Conservation (phyloP, 2,797 vertebrate genomes). For the Neopelma chrysocephalum region DNA sequence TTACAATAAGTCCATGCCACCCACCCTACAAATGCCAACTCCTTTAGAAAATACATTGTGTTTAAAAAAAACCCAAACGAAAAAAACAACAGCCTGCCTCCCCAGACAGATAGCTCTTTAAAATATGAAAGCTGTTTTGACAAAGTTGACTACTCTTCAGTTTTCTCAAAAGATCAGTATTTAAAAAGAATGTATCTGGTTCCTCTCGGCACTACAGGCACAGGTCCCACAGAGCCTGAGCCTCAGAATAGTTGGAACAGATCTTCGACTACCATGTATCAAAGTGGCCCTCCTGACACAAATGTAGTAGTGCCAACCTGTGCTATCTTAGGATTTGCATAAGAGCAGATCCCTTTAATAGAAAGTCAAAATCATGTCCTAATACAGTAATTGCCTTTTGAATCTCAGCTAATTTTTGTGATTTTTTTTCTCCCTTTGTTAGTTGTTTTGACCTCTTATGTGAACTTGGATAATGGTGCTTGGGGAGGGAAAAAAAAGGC, state of each 20-base stretch:
- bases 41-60: not conserved
- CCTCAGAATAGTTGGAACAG: not conserved
- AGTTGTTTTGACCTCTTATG: not conserved
- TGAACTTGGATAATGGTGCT: not conserved
- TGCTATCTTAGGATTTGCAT: not conserved
- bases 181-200: not conserved
- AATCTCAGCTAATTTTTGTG: not conserved
- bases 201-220: not conserved
- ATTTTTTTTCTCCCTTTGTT: not conserved
- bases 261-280: not conserved
- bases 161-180: not conserved
- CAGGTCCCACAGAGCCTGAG: not conserved
- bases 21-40: not conserved
- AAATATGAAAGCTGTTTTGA: not conserved
- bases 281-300: not conserved
- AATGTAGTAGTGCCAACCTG: not conserved
- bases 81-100: rapidly evolving
- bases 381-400: not conserved
- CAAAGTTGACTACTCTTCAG: not conserved
- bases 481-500: not conserved
- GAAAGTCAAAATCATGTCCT: not conserved
- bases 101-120: not conserved
- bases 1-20: not conserved
- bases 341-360: not conserved
- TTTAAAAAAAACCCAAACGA: not conserved